Conservation (phyloP, 2,888 invertebrate species). For the Ichneumon xanthorius region DNA sequence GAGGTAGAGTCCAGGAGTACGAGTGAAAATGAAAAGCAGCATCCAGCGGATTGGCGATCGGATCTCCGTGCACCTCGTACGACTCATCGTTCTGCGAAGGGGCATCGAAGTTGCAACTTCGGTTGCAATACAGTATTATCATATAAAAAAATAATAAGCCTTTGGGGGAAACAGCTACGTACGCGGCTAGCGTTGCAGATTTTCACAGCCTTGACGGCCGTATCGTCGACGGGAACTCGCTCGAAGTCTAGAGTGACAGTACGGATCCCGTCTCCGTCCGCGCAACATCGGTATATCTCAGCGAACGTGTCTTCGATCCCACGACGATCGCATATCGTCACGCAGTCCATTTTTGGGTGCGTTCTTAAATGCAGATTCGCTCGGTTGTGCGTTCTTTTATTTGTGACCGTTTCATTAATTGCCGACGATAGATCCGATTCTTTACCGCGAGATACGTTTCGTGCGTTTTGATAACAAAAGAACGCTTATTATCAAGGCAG, state of each 20-base stretch:
- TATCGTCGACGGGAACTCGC: constrained; percentile 72
- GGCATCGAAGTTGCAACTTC: constrained; percentile 6
- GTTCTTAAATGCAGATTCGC: too few species aligned
- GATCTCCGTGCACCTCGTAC: constrained; percentile 77
- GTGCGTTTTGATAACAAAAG: too few species aligned
- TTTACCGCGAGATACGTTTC: too few species aligned
- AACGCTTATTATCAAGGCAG: too few species aligned
- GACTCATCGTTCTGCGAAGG: constrained; percentile 71
- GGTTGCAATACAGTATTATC: neutral
- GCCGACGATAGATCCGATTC: too few species aligned
- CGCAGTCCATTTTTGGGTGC: neutral
- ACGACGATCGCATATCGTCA: neutral
- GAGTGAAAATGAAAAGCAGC: constrained; percentile 80
- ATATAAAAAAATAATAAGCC: neutral
- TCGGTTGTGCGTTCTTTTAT: neutral
- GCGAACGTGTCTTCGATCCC: constrained; percentile 15
- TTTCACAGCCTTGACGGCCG: constrained; percentile 73
- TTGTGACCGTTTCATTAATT: too few species aligned
- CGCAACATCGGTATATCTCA: constrained; percentile 19
- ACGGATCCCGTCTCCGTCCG: constrained; percentile 24
- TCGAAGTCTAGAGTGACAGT: constrained; percentile 73
- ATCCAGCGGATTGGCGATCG: constrained; percentile 80
- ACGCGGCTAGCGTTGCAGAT: constrained; percentile 77
- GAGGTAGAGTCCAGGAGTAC: constrained; percentile 76
- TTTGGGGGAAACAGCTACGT: constrained; percentile 60